Evolutionary conservation across 2,888 invertebrate genomes (phyloP).

Genomic region (Mythimna vitellina): DNA sequence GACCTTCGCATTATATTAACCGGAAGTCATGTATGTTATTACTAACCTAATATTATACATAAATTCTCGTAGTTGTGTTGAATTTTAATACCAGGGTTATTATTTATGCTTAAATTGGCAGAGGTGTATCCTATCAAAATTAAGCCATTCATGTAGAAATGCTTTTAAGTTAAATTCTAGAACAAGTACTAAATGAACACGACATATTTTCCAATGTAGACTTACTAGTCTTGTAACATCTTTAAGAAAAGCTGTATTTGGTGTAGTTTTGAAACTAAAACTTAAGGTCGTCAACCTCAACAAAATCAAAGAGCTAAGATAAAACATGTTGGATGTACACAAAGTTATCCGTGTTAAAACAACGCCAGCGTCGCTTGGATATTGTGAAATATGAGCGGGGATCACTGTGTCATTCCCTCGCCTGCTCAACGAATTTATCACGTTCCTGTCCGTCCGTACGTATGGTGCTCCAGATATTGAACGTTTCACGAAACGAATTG

Average conservation of each 20-base stretch:
- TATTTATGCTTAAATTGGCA: conserved; percentile 26
- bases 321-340: conserved; percentile 69
- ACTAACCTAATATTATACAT: conserved; percentile 44
- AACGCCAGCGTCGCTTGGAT: conserved; percentile 72
- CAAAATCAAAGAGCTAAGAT: conserved; percentile 57
- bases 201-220: neutral
- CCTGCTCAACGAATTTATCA: conserved; percentile 81
- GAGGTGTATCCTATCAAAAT: conserved; percentile 4
- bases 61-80: conserved; percentile 26
- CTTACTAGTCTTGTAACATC: neutral
- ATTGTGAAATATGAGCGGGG: conserved; percentile 85
- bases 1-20: conserved; percentile 32
- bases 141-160: neutral
- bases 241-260: neutral
- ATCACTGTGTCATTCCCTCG: conserved; percentile 80
- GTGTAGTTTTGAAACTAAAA: conserved; percentile 3
- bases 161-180: neutral
- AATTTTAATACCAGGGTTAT: conserved; percentile 43
- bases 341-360: conserved; percentile 77
- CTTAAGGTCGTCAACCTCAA: conserved; percentile 45
- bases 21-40: conserved; percentile 47
- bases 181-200: neutral
- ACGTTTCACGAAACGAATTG: conserved; percentile 68
- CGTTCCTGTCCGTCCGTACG: conserved; percentile 74
- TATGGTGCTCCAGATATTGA: conserved; percentile 70